Conservation (phyloP, 2,797 vertebrate genomes). For the Nothura maculosa region DNA sequence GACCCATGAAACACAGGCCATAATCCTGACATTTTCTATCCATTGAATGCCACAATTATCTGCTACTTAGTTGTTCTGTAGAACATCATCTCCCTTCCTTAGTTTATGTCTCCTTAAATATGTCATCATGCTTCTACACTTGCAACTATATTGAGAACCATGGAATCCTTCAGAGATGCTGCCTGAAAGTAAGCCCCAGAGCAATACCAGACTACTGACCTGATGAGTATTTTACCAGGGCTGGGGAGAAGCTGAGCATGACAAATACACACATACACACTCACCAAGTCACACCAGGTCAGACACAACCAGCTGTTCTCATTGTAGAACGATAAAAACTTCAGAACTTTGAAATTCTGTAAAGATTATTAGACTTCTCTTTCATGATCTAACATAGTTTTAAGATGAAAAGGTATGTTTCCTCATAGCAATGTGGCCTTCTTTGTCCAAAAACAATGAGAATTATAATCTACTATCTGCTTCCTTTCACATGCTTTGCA, state of each 20-base stretch:
- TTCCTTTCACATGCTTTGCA: not conserved
- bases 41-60: not conserved
- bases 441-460: not conserved
- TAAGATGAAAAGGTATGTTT: not conserved
- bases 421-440: not conserved
- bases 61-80: not conserved
- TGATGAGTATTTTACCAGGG: not conserved
- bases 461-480: not conserved
- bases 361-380: not conserved
- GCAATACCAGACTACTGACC: not conserved
- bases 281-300: not conserved
- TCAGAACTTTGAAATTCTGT: not conserved
- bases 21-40: not conserved
- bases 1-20: accelerated
- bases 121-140: not conserved
- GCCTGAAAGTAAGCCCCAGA: not conserved
- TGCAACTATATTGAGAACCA: not conserved
- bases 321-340: not conserved
- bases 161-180: not conserved
- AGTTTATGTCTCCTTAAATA: not conserved
- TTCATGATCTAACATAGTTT: not conserved
- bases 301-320: not conserved
- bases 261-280: not conserved
- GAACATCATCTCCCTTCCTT: not conserved
- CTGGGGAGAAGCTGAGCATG: too few species aligned